Percentiles rank a stretch among this genome's conserved stretches.
phyloP scores from a whole-genome alignment of 2,797 vertebrate species.

The Heterohyrax brucei region DNA sequence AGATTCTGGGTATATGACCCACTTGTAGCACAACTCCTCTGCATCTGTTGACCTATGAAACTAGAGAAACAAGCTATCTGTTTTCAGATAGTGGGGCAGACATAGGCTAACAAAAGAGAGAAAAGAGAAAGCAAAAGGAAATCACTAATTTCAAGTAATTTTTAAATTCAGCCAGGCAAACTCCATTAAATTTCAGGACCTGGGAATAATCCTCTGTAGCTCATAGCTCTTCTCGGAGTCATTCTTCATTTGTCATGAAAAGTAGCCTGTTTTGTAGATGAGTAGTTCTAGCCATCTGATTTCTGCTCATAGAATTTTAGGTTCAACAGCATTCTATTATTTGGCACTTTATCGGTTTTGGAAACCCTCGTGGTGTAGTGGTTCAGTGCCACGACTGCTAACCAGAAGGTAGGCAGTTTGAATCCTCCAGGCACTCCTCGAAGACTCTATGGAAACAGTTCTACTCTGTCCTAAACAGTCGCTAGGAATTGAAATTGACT shows the following conservation, averaged over 20 bases:
- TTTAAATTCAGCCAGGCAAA: slow-evolving; percentile 1
- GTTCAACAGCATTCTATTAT: neutral
- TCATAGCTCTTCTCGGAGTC: neutral
- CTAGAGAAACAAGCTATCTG: neutral
- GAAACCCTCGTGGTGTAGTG: too few relatives aligned
- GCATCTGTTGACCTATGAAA: neutral
- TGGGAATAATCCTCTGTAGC: neutral
- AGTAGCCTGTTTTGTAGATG: neutral
- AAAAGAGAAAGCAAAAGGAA: neutral
- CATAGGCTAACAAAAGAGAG: neutral
- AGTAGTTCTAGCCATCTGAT: neutral
- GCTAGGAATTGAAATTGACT: too few relatives aligned
- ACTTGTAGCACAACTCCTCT: neutral
- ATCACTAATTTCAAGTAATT: neutral
- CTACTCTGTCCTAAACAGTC: too few relatives aligned
- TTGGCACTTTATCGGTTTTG: neutral
- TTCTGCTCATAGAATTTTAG: neutral
- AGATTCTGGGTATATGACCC: neutral
- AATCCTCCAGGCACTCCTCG: too few relatives aligned
- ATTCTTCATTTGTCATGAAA: neutral
- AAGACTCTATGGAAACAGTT: too few relatives aligned
- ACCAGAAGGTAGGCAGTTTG: too few relatives aligned
- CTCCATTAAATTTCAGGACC: neutral
- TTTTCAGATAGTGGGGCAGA: neutral
- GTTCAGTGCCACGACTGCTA: too few relatives aligned